Percentiles rank a stretch among this genome's conserved stretches.
These are phyloP conservation scores for Danio jaintianensis DNA, from an alignment of 2,797 vertebrate species.

Conservation along the genomic window DNA sequence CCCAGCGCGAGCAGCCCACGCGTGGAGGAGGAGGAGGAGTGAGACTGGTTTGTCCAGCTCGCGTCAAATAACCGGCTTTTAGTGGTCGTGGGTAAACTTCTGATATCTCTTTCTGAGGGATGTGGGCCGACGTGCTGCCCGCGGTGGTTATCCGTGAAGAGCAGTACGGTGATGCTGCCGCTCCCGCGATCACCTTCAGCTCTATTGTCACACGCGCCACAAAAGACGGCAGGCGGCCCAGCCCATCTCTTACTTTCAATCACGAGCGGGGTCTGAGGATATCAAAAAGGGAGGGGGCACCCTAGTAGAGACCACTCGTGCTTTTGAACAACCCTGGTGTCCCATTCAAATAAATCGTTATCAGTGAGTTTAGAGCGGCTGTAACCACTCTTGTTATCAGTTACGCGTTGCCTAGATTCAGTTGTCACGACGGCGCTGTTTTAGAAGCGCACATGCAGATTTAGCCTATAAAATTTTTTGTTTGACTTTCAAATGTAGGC, in stretches of 20 bases:
- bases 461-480: too few relatives aligned
- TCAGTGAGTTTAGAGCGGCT: neutral
- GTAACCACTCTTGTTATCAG: neutral
- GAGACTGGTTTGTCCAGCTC: constrained; percentile 19
- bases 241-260: constrained; percentile 68
- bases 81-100: constrained; percentile 1
- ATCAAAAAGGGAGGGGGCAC: neutral
- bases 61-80: constrained; percentile 1
- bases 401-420: constrained; percentile 7
- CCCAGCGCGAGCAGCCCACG: constrained; percentile 44
- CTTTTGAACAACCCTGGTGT: neutral
- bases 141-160: neutral
- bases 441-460: neutral
- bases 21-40: constrained; percentile 27
- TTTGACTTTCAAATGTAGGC: too few relatives aligned
- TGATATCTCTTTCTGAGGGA: constrained; percentile 3
- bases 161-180: constrained; percentile 53
- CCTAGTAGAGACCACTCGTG: too few relatives aligned
- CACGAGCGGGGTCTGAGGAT: neutral
- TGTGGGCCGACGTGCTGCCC: neutral
- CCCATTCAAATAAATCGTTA: neutral
- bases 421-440: constrained; percentile 1
- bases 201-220: constrained; percentile 64
- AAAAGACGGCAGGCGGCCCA: constrained; percentile 73
- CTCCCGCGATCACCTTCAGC: constrained; percentile 68